Percentiles rank a stretch among this genome's conserved stretches.
phyloP scores from a whole-genome alignment of 2,888 invertebrate species.

The Graphium colonna region DNA sequence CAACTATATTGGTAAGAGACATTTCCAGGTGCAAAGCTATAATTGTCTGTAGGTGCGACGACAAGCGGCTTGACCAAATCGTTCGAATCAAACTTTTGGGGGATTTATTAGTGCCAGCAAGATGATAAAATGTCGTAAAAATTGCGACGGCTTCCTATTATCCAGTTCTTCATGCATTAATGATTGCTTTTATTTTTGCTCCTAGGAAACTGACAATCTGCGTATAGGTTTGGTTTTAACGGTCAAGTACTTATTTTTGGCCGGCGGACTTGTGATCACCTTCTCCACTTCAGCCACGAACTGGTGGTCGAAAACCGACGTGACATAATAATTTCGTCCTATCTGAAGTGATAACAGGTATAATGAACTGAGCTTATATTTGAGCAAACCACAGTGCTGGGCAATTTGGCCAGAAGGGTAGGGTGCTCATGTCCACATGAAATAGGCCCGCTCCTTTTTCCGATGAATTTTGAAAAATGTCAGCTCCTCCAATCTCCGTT shows the following conservation, averaged over 20 bases:
- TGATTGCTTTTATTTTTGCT: conserved; percentile 28
- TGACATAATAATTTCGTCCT: background rate
- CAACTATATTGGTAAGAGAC: background rate
- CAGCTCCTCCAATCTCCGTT: no score
- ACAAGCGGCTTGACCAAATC: conserved; percentile 25
- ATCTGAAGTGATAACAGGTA: background rate
- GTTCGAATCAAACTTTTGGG: conserved; percentile 24
- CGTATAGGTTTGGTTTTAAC: background rate
- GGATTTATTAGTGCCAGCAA: conserved; percentile 22
- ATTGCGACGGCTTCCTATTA: conserved; percentile 30
- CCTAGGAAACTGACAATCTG: conserved; percentile 22
- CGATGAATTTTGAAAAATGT: no score
- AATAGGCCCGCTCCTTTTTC: no score
- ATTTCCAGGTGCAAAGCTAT: background rate
- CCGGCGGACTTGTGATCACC: no score
- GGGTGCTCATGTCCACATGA: background rate
- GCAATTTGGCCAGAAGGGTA: background rate
- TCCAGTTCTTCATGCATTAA: conserved; percentile 29
- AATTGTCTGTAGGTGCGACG: background rate
- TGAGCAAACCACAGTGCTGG: background rate
- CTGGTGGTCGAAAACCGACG: background rate
- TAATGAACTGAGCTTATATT: background rate
- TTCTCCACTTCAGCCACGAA: no score
- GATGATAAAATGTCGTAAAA: conserved; percentile 25
- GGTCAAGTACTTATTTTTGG: background rate